Percentiles rank a stretch among this genome's conserved stretches.
Evolutionary conservation across 2,113 vertebrate genomes (phyloP).

Genomic region (Henicopernis longicauda): DNA sequence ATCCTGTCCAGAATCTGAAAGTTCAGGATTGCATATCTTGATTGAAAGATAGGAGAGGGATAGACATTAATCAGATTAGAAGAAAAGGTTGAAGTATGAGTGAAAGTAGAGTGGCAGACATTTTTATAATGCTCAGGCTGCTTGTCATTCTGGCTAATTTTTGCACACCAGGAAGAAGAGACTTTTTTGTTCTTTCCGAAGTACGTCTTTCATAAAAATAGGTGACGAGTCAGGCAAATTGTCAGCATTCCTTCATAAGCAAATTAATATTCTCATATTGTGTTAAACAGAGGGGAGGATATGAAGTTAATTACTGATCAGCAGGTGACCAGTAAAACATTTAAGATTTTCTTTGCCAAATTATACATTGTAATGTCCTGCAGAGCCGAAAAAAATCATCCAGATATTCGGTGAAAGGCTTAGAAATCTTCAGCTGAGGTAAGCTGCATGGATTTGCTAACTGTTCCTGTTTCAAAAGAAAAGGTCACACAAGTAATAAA

Average conservation of each 20-base stretch:
- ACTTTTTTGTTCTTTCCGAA: background rate
- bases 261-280: slow-evolving; percentile 36
- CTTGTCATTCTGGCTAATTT: background rate
- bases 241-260: background rate
- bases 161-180: background rate
- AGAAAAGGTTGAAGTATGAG: background rate
- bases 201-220: background rate
- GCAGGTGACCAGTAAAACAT: slow-evolving; percentile 20
- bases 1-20: background rate
- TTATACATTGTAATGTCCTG: background rate
- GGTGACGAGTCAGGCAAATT: background rate
- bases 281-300: background rate
- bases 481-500: slow-evolving; percentile 18
- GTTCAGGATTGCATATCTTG: background rate
- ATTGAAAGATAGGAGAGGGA: background rate
- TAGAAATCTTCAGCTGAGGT: background rate
- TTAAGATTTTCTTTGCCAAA: background rate
- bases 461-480: background rate
- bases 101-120: background rate
- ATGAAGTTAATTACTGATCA: slow-evolving; percentile 41
- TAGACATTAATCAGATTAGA: background rate
- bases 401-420: background rate
- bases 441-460: background rate
- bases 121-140: background rate
- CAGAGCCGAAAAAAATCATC: background rate